Evolutionary conservation across 2,113 vertebrate species (phyloP), one percentile per base, ranked within the genome.

Genomic region (Neogobius melanostomus): DNA sequence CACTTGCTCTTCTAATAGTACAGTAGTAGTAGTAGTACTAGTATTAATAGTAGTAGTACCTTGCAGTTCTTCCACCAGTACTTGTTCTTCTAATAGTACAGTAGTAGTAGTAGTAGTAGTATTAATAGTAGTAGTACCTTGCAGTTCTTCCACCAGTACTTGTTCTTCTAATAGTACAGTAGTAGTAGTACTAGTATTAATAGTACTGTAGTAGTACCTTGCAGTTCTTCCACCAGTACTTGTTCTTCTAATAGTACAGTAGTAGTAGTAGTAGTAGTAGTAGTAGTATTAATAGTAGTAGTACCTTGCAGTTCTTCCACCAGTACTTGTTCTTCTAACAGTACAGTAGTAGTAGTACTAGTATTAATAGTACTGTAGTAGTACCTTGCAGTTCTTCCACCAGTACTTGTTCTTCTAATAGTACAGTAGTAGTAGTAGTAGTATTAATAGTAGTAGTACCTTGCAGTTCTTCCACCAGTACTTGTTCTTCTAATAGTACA

Each of bases 51-150:
- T 49, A 12, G 1, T 10, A 12, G 48, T 59, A 98, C 96, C 95
- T 97, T 98, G 85, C 89, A 93, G 86, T 98, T 97, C 72, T 97
- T 98, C 96, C 96, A 96, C 95, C 95, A 99, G 87, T 96, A 97
- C 87, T 98, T 98, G 85, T 95, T 95, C 85, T 97, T 96, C 10
- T 21, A 21, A 21, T 21, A 49, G 49, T 51, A n/a, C n/a, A n/a
- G n/a, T n/a, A n/a, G n/a, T 51, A 6, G 49, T 51, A 15, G 14
- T 15, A 51, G 50, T 54, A 11, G 48, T 49, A 49, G 11, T 49
- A 49, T 11, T 49, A 14, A 12, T 49, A 49, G 7, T 49, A 12
- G 1, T 10, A 12, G 48, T 59, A 98, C 96, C 95, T 97, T 98
- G 85, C 89, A 93, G 86, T 98, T 97, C 72, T 97, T 98, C 96